A percentile compares a stretch with the other conserved stretches of the same genome.
Evolutionary conservation across 2,888 invertebrate species (phyloP).

Genomic region (Timema cristinae): DNA sequence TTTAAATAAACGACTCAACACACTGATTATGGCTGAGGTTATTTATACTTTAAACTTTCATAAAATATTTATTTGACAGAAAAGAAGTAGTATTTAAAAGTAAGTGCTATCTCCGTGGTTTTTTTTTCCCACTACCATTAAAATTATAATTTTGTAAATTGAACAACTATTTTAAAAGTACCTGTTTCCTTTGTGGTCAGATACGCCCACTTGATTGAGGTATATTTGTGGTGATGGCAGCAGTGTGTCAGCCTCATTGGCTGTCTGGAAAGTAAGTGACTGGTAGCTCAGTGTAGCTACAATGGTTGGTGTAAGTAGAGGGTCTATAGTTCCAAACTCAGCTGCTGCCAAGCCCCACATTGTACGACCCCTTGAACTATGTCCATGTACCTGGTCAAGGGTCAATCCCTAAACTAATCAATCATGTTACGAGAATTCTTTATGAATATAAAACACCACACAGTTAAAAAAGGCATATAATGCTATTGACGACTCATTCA

Average conservation of each 20-base stretch:
- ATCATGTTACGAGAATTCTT: no score
- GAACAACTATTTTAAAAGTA: slow-evolving; percentile 32
- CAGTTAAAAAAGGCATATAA: background rate
- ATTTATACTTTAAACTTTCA: no score
- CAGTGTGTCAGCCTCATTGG: slow-evolving; percentile 22
- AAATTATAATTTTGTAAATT: background rate
- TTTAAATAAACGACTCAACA: no score
- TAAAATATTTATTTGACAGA: no score
- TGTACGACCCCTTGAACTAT: slow-evolving; percentile 40
- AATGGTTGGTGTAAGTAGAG: slow-evolving; percentile 37
- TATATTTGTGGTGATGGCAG: slow-evolving; percentile 31
- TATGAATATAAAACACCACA: no score
- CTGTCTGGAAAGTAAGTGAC: slow-evolving; percentile 38
- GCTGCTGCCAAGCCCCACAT: slow-evolving; percentile 45
- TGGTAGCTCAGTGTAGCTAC: slow-evolving; percentile 41
- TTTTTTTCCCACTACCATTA: no score
- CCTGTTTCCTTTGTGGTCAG: slow-evolving; percentile 45
- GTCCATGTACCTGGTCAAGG: slow-evolving; percentile 37
- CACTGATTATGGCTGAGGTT: no score
- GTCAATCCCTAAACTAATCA: no score
- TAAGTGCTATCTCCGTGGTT: no score
- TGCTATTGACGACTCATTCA: background rate
- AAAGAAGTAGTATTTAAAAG: no score
- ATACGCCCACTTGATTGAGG: slow-evolving; percentile 42
- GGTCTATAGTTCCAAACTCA: slow-evolving; percentile 39